Conservation (phyloP, 2,888 invertebrate species). For the Dryobotodes eremita region DNA sequence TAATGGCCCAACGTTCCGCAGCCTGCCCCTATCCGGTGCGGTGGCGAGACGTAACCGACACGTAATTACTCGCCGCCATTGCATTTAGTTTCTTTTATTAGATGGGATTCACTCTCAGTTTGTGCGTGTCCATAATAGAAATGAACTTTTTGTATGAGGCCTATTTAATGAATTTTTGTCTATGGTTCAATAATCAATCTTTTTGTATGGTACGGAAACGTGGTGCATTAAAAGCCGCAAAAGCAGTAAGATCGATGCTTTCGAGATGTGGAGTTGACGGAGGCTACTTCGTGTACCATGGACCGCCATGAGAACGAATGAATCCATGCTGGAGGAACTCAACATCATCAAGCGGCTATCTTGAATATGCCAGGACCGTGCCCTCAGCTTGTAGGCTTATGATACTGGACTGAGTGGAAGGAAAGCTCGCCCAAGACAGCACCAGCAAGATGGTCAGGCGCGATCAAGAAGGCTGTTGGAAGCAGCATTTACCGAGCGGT, state of each 20-base stretch:
- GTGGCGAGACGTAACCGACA: constrained; percentile 53
- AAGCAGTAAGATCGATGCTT: not conserved
- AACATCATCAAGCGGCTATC: not conserved
- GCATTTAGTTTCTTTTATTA: constrained; percentile 45
- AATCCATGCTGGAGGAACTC: not conserved
- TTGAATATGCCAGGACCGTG: not conserved
- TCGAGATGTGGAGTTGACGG: not conserved
- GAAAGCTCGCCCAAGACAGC: not conserved
- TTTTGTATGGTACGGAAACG: not conserved
- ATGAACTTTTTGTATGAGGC: not conserved
- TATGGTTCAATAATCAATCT: not conserved
- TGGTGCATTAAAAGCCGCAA: not conserved
- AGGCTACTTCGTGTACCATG: not conserved
- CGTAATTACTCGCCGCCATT: constrained; percentile 60
- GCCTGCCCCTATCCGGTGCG: constrained; percentile 36
- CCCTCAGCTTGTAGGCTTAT: not conserved
- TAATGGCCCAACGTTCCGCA: constrained; percentile 47
- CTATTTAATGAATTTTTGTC: not conserved
- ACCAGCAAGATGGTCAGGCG: not conserved
- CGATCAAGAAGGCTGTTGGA: not conserved
- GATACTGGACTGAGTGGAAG: not conserved
- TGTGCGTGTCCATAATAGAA: constrained; percentile 21
- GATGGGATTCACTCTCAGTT: constrained; percentile 4
- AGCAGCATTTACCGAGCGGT: not conserved
- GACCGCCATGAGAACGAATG: not conserved